Evolutionary conservation across 2,888 invertebrate species (phyloP), one percentile per base, ranked within the genome.

Genomic region (Watsonalla binaria): DNA sequence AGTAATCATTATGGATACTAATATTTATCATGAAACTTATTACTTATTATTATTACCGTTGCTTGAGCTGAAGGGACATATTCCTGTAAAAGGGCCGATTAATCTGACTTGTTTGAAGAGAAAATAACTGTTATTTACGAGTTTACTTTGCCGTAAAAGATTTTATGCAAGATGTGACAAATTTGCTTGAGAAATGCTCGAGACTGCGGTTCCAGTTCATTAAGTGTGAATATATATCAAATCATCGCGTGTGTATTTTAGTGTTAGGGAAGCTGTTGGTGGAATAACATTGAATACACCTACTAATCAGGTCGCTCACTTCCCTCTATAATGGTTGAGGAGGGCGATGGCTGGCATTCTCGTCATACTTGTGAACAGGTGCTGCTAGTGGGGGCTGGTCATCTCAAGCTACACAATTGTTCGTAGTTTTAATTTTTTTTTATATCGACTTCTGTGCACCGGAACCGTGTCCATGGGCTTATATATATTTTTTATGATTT

Each of bases 61-160:
- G 4, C 39, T 51, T 47, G 50, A 47, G 47, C 48, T 56, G 57
- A 72, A 61, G 52, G 58, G 42, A 47, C 45, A 57, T 57, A 65
- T 62, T 71, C 55, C 50, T 24, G 46, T 57, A 61, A 63, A 60
- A 56, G 42, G 8, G 46, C 51, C 54, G 65, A 66, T 70, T 70
- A 73, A 74, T 71, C 62, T 58, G 54, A 59, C 61, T 66, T 61
- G 59, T 72, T 72, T 74, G 61, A 61, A 74, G 65, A 68, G 76
- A 77, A 82, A 78, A 80, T 76, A 76, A 72, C 69, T 47, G 66
- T 78, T 72, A 86, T 85, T 86, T 82, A 83, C 80, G 78, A 66
- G 66, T 68, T 70, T 72, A 73, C 68, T 70, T 74, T 71, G 65
- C 66, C 67, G 62, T 63, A 66, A 66, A 65, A 71, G 74, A 82